phyloP scores from a whole-genome alignment of 2,797 vertebrate genomes.

The Hemitrygon akajei region DNA sequence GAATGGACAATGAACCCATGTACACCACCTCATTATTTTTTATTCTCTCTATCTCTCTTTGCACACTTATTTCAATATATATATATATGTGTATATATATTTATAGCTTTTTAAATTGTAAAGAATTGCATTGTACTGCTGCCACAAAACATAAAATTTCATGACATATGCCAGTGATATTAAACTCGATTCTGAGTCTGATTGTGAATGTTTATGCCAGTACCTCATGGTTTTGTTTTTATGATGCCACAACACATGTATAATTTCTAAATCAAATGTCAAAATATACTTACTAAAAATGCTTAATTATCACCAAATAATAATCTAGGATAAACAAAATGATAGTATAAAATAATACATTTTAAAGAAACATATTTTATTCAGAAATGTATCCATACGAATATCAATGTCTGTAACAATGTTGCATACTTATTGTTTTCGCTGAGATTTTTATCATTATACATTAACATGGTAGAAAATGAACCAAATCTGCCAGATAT shows the following conservation, averaged over 20 bases:
- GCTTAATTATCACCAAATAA: not conserved
- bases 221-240: not conserved
- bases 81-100: no score
- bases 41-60: no score
- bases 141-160: no score
- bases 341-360: not conserved
- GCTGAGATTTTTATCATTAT: not conserved
- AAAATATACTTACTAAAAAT: not conserved
- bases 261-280: not conserved
- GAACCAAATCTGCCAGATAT: not conserved
- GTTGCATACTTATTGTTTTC: not conserved
- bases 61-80: no score
- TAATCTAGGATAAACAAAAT: not conserved
- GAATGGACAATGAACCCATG: no score
- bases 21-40: no score
- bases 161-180: no score
- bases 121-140: no score
- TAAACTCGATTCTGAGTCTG: no score
- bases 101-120: no score
- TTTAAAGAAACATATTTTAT: conserved; percentile 21
- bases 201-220: not conserved
- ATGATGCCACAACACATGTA: not conserved
- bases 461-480: not conserved
- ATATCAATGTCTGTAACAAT: not conserved
- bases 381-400: not conserved